Evolutionary conservation across 2,113 vertebrate species (phyloP), one percentile per base, ranked within the genome.

Genomic region (Zosterops lateralis): DNA sequence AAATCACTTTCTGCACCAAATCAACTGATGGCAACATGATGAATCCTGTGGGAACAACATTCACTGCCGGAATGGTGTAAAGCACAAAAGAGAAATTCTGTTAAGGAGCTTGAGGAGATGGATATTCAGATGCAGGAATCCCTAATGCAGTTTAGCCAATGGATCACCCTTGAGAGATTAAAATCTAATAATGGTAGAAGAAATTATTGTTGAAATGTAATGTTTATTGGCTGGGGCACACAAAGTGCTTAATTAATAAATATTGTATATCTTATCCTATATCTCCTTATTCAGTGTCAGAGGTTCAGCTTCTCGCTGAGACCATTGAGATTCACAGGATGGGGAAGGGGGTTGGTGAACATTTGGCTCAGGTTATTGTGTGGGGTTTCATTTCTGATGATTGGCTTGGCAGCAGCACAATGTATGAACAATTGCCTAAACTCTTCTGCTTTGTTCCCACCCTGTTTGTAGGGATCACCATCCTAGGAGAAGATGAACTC

Each of bases 81-180:
- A 98, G 93, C 97, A 45, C 98, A 98, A 76, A 98, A 96, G 89
- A 98, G 97, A 97, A 96, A 90, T 96, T 97, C 96, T 65, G 96
- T 98, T 88, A 98, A 99, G 95, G 98, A 99, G 32, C 97, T 96
- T 64, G 99, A 99, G 94, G 98, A 99, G 65, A 99, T 99, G 99
- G 99, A 99, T 97, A 99, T 99, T 96, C 99, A 97, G 98, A 98
- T 73, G 97, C 97, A 56, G 99, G 97, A 94, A 98, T 98, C 89
- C 92, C 97, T 97, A 98, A 91, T 92, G 92, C 98, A 97, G 93
- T 97, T 90, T 99, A 99, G 96, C 98, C 99, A 89, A 99, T 99
- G 99, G 99, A 99, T 97, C 98, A 99, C 95, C 99, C 99, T 97
- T 99, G 98, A 99, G 98, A 95, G 95, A 80, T 94, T 95, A 92